These are phyloP conservation scores for Macropus fuliginosus DNA, from an alignment of 2,797 vertebrate genomes.

Conservation along the genomic window DNA sequence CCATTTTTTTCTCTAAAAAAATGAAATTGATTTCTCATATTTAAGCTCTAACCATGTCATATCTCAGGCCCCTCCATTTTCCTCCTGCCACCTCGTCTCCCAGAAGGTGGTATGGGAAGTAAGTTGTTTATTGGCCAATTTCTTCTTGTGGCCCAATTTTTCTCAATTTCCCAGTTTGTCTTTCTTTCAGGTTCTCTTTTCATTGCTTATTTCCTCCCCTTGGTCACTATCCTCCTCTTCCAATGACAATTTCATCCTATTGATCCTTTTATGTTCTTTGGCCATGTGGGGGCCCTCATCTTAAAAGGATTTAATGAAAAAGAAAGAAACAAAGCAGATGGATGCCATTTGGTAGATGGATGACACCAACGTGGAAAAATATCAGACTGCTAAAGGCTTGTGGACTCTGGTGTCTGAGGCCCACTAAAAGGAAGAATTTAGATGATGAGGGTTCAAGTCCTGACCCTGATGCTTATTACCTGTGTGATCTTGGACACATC, in stretches of 20 bases:
- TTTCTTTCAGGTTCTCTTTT: conserved; percentile 25
- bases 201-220: conserved; percentile 6
- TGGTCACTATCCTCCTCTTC: not conserved
- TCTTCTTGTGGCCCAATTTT: conserved; percentile 21
- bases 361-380: not conserved
- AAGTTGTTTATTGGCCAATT: not conserved
- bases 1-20: conserved; percentile 64
- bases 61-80: conserved; percentile 6
- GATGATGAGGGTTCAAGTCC: too few species aligned
- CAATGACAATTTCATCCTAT: not conserved
- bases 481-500: not conserved
- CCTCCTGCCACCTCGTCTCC: not conserved
- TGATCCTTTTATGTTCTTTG: not conserved
- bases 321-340: not conserved
- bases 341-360: not conserved
- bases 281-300: not conserved
- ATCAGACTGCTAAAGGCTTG: not conserved
- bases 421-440: not conserved
- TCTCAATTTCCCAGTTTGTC: not conserved
- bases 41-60: not conserved
- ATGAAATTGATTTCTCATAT: conserved; percentile 43
- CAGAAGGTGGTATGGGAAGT: conserved; percentile 10
- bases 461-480: not conserved
- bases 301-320: conserved; percentile 35
- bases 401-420: not conserved